Evolutionary conservation across 1,140 invertebrate genomes (phyloP).

Genomic region (Chrysoperla carnea): DNA sequence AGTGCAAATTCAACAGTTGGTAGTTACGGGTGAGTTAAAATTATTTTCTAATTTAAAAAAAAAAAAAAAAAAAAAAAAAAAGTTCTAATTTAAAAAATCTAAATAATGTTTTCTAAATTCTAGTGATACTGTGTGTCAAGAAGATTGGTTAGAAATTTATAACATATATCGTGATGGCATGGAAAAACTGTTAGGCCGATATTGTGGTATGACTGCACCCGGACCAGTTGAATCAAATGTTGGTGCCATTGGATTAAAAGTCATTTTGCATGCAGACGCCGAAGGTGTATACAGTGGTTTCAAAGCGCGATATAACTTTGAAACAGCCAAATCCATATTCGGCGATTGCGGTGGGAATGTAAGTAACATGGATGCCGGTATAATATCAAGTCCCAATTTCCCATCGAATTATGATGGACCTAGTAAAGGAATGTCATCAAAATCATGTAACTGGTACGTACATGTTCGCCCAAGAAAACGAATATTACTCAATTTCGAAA

Average conservation of each 20-base stretch:
- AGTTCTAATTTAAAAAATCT: no score
- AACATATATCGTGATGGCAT: constrained; percentile 65
- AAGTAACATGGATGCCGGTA: constrained; percentile 63
- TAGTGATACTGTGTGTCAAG: constrained; percentile 56
- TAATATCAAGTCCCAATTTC: constrained; percentile 69
- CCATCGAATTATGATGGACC: constrained; percentile 72
- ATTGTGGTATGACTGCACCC: constrained; percentile 67
- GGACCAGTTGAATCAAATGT: constrained; percentile 80
- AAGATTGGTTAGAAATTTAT: constrained; percentile 88
- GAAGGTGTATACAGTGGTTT: constrained; percentile 78
- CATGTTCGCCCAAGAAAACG: constrained; percentile 61
- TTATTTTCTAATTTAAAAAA: neutral
- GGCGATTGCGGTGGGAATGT: constrained; percentile 86
- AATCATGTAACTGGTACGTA: constrained; percentile 86
- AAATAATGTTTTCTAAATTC: constrained; percentile 3
- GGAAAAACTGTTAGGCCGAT: constrained; percentile 67
- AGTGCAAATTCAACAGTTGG: constrained; percentile 36
- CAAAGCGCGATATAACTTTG: constrained; percentile 76
- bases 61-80: no score
- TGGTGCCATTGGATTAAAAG: constrained; percentile 62
- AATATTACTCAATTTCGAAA: constrained; percentile 72
- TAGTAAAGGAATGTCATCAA: constrained; percentile 48
- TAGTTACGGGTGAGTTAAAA: constrained; percentile 21
- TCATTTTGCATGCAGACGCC: constrained; percentile 68
- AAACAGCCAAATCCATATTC: constrained; percentile 69